phyloP scores from a whole-genome alignment of 1,140 invertebrate species.

The Neelides sp. region DNA sequence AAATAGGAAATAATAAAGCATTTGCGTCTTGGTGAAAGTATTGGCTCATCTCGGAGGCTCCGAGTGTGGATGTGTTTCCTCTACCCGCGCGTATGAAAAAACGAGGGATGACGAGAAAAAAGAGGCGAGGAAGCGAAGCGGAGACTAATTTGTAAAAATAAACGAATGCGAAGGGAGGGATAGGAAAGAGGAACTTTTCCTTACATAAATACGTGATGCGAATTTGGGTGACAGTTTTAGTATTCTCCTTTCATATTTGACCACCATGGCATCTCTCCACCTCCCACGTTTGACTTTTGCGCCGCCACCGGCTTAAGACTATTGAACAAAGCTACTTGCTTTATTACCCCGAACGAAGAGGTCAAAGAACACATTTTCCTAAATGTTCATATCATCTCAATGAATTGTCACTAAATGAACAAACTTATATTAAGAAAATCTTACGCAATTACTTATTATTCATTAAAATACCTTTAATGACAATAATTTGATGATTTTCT shows the following conservation, averaged over 20 bases:
- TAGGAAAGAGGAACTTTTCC: slow-evolving; percentile 18
- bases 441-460: no score
- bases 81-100: not conserved
- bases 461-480: no score
- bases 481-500: no score
- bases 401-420: no score
- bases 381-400: no score
- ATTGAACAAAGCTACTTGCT: no score
- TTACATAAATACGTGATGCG: slow-evolving; percentile 30
- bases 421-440: no score
- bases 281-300: slow-evolving; percentile 22
- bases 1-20: no score
- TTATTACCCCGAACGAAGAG: no score
- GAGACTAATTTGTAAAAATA: slow-evolving; percentile 32
- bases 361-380: no score
- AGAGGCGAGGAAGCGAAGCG: slow-evolving; percentile 1
- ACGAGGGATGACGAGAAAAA: not conserved
- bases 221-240: slow-evolving; percentile 32
- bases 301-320: slow-evolving; percentile 2
- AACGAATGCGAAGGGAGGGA: slow-evolving; percentile 23
- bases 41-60: no score
- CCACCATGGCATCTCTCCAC: slow-evolving; percentile 1
- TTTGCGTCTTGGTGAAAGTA: no score
- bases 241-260: slow-evolving; percentile 29
- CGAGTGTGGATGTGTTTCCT: not conserved